These are phyloP conservation scores for Centropus unirufus DNA, from an alignment of 2,113 vertebrate genomes.

Conservation along the genomic window DNA sequence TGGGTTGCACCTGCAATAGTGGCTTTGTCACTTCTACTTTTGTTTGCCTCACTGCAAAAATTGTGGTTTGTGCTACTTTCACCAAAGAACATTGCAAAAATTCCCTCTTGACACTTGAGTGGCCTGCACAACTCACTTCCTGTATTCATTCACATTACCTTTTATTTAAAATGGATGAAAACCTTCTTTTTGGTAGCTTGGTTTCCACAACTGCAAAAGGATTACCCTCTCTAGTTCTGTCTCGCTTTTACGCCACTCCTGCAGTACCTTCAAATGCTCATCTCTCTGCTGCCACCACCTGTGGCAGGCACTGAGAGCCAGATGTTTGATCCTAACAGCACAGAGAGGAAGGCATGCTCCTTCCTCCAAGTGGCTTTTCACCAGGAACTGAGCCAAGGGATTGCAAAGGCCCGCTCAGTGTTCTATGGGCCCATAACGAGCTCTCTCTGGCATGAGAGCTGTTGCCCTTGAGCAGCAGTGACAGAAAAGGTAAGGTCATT, in stretches of 20 bases:
- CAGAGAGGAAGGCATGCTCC: constrained; percentile 11
- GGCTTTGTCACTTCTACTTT: neutral
- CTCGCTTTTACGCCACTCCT: neutral
- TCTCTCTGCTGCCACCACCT: neutral
- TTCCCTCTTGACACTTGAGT: accelerated
- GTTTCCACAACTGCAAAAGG: neutral
- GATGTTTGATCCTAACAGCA: neutral
- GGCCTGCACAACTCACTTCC: neutral
- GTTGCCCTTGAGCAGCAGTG: constrained; percentile 24
- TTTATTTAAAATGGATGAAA: constrained; percentile 12
- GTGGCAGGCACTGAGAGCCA: neutral
- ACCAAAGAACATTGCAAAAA: neutral
- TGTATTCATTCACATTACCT: neutral
- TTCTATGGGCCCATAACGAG: neutral
- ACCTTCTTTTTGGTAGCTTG: neutral
- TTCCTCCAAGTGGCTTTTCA: constrained; percentile 45
- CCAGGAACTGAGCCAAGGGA: constrained; percentile 32
- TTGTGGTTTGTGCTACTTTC: neutral
- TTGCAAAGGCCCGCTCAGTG: neutral
- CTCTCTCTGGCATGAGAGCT: constrained; percentile 14
- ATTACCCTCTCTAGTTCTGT: neutral
- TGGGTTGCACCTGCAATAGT: neutral
- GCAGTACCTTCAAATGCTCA: neutral
- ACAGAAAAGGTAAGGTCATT: constrained; percentile 52
- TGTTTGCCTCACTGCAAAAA: neutral